Conservation (phyloP, 92 coral and sea anemone species). For the Nematostella vectensis region DNA sequence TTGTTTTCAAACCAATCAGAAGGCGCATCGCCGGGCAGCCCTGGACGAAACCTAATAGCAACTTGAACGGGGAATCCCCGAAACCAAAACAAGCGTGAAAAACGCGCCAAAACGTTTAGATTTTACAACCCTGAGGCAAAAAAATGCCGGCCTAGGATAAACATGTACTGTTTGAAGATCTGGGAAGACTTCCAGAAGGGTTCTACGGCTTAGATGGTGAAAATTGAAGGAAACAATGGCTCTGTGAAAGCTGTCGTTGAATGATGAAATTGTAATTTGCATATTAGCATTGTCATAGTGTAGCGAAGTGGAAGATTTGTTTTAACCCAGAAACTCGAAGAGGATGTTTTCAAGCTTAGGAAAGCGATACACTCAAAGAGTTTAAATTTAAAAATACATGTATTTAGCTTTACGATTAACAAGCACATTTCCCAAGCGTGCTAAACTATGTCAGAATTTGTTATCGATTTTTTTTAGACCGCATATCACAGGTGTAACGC, state of each 20-base stretch:
- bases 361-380: no score
- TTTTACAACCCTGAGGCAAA: background rate
- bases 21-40: constrained; percentile 32
- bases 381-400: background rate
- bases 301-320: background rate
- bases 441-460: background rate
- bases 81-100: background rate
- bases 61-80: constrained; percentile 81
- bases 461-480: background rate
- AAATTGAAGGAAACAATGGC: no score
- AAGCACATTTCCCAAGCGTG: background rate
- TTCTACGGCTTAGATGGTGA: no score
- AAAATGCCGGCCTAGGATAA: no score
- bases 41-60: constrained; percentile 11
- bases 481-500: constrained; percentile 21
- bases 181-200: no score
- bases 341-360: no score
- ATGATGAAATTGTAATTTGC: constrained; percentile 3
- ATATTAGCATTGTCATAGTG: constrained; percentile 6
- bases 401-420: no score
- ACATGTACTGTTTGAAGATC: no score
- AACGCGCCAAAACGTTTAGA: background rate
- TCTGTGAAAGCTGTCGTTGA: no score
- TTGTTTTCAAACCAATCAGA: constrained; percentile 20
- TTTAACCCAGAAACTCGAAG: no score